A percentile compares a stretch with the other conserved stretches of the same genome.
phyloP scores from a whole-genome alignment of 2,888 invertebrate species.

The Automeris io region DNA sequence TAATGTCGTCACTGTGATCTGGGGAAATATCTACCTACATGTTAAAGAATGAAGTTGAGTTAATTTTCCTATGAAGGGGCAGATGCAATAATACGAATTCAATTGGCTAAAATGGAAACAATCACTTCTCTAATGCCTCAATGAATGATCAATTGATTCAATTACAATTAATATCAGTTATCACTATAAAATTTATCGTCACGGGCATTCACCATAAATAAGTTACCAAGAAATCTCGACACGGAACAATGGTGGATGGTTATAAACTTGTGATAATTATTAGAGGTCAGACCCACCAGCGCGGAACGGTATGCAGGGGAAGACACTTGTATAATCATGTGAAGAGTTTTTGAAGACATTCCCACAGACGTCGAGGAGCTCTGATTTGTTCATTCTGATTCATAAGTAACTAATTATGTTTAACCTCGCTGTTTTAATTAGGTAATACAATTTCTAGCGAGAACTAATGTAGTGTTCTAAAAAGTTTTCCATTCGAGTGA shows the following conservation, averaged over 20 bases:
- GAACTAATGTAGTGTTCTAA: too few species aligned
- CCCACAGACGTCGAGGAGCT: conserved; percentile 55
- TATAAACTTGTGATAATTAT: conserved; percentile 69
- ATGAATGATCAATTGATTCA: conserved; percentile 6
- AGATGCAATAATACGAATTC: too few species aligned
- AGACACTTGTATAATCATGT: conserved; percentile 66
- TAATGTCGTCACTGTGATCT: too few species aligned
- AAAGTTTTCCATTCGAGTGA: too few species aligned
- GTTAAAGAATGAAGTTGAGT: too few species aligned
- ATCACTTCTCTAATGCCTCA: not conserved
- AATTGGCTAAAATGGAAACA: not conserved
- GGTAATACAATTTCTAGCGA: not conserved
- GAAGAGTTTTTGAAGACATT: conserved; percentile 73
- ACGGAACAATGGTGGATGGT: conserved; percentile 61
- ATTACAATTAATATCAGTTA: conserved; percentile 10
- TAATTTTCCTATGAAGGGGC: too few species aligned
- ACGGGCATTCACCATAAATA: conserved; percentile 40
- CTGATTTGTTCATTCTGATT: conserved; percentile 70
- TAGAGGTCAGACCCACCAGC: conserved; percentile 60
- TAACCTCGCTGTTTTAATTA: not conserved
- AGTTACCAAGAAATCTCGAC: conserved; percentile 53
- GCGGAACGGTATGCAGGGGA: conserved; percentile 70
- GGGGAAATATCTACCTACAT: too few species aligned
- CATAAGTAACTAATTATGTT: conserved; percentile 67
- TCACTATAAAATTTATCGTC: not conserved